Base-by-base conservation (phyloP, 2,888 invertebrate species). In the Trissolcus brochymenae region DNA sequence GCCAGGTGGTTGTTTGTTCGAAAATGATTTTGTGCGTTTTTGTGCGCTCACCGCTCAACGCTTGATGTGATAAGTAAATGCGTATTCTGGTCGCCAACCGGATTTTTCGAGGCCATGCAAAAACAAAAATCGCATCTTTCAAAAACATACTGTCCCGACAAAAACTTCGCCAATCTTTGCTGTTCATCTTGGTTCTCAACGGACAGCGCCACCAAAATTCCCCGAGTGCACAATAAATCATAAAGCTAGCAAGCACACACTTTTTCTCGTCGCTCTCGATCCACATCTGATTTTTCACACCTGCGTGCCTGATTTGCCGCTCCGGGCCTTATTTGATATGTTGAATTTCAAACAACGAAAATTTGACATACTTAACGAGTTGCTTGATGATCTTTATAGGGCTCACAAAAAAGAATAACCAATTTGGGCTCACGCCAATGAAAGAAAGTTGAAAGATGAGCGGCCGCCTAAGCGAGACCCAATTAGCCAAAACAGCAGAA, bases 91-190 rank as follows among this genome's bases (percentile, higher is more conserved):
- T 43, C 53, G 41, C 46, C 72, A 51, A 54, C 68, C 61, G 68
- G 74, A 70, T 67, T 73, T 76, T 76, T 64, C 51, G 57, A 60
- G 57, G 60, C 19, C 25, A 7, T 29, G 72, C 67, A 84, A 80
- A 82, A 85, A 84, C 82, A 79, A 82, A 84, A 35, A 35, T 83
- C 82, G 83, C 84, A 84, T 86, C 83, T 87, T 86, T 87, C 84
- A 84, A 87, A 87, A 87, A 87, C 85, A 85, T 83, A 87, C 86
- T 83, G 75, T 80, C 60, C 54, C 75, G 71, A 74, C 68, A 84
- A 85, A 57, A 85, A 85, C 79, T 68, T 67, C 73, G 76, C 81
- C 82, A 84, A 86, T 86, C 84, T 80, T 64, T 71, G 68, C 79
- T 72, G 40, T 54, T 51, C 65, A 70, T 61, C 78, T 74, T 6